Evolutionary conservation across 2,888 invertebrate species (phyloP).

Genomic region (Sphinx pinastri): DNA sequence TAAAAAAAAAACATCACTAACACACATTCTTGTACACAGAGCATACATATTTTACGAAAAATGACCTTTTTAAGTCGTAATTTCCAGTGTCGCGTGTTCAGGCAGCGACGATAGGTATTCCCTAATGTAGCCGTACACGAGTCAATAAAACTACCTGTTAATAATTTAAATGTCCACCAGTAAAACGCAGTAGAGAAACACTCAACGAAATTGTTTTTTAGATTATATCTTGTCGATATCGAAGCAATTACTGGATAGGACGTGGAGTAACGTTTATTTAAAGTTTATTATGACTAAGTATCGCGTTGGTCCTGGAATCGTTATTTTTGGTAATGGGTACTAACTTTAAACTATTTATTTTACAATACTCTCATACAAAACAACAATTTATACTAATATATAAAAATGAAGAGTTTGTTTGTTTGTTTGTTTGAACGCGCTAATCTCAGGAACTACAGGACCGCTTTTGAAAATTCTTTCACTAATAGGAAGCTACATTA

Average conservation of each 20-base stretch:
- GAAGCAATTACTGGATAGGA: conserved; percentile 26
- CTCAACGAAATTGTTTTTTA: conserved; percentile 16
- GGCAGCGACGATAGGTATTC: conserved; percentile 37
- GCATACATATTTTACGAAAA: neutral
- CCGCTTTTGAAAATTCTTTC: no score
- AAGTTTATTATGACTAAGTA: no score
- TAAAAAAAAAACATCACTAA: neutral
- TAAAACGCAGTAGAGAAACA: conserved; percentile 39
- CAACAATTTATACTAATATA: no score
- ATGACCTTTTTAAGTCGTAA: neutral
- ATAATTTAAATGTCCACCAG: conserved; percentile 55
- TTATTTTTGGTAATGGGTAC: no score
- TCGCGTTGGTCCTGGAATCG: neutral
- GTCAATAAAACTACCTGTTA: conserved; percentile 58
- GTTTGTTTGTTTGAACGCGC: no score
- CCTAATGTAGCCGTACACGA: conserved; percentile 50
- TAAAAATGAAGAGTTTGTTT: no score
- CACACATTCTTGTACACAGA: neutral
- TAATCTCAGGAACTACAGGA: no score
- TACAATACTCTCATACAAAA: no score
- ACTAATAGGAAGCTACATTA: no score
- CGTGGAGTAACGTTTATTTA: conserved; percentile 13
- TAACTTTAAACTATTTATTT: no score
- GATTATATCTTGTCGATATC: conserved; percentile 10
- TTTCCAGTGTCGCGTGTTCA: conserved; percentile 47